Base-by-base conservation (phyloP, 92 coral and sea anemone genomes). In the Hydrozoanthus gracilis region DNA sequence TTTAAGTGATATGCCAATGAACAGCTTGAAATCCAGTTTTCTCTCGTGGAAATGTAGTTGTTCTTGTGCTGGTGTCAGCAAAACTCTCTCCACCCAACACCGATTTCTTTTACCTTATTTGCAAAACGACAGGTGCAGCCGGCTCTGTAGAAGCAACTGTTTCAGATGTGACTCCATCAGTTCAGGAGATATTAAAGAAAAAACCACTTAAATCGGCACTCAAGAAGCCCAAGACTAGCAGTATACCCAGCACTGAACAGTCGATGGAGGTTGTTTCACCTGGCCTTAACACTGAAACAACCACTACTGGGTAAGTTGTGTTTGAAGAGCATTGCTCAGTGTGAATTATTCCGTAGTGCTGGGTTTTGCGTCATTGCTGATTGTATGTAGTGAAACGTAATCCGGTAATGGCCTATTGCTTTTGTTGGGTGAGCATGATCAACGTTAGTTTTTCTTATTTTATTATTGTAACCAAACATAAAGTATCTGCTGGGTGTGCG, bases 161-260 rank as follows among this genome's bases (percentile, higher is more conserved):
- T 6, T 87, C 91, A 44, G 91, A 87, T 68, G 72, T 88, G 47
- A 65, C 84, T 64, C 95, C 94, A 13, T 86, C 94, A 45, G 91
- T 83, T 5, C 94, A 91, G 73, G 89, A 87, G 54, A 92, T 88
- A 39, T 61, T 94, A 78, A 68, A 88, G 71, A 94, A 94, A 91
- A 94, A 92, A 58, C 98, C 98, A 1, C 88, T 94, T 17, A 94
- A 94, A 88, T 94, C 98, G 44, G 98, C 95, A 35, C 86, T 94
- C 35, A 94, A 94, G 79, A 94, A 94, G 72, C 93, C 98, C 3
- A 84, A 71, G 12, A 77, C 85, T 9, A 87, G 92, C 6, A 86
- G 79, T 44, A 51, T 51, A 4, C 78, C 79, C 56, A 71, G 82
- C 54, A 77, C 86, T 8, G 87, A 87, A 27, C 60, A 52, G 4